Base-by-base conservation (phyloP, 2,797 vertebrate species). In the Vireo griseus region DNA sequence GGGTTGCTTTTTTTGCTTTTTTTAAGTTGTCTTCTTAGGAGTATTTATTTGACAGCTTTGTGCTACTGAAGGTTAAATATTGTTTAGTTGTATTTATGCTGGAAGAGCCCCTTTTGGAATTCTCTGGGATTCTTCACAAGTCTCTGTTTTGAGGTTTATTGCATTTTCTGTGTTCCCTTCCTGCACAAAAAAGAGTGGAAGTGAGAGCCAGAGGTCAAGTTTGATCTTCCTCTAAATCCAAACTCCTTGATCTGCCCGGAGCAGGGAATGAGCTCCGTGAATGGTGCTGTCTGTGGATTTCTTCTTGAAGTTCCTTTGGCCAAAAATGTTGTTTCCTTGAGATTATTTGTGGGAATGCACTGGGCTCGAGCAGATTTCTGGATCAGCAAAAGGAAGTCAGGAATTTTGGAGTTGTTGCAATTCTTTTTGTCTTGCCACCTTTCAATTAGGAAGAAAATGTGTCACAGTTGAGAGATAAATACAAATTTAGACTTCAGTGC, bases 181-280 rank as follows among this genome's bases (percentile, higher is more conserved):
- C 0, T 6, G 2, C 9, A 10, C 20, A 31, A 77, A 24, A 54
- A 9, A 25, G 15, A 39, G 69, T 42, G 40, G 47, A 39, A 86
- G 50, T 20, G 63, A n/a, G 81, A 91, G 67, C 52, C 81, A 89
- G 77, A 79, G 92, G 84, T 94, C 78, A 39, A 6, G 91, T 85
- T 48, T 85, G 94, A 92, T 92, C 84, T 91, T 48, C 55, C 55
- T 67, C 22, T 65, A 4, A 82, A 66, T 65, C 71, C n/a, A 51
- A 16, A 5, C 16, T 52, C 77, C 80, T 87, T 79, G 63, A 73
- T 92, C 35, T 88, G 52, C 42, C 59, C 0, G 0, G 76, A 57
- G 73, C 88, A 20, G 54, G 80, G 75, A 66, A 17, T 29, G 44
- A 54, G 44, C 83, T 62, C 31, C 51, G 6, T 42, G 59, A 82